Base-by-base conservation (phyloP, 1,140 invertebrate species). In the Papilio polytes region DNA sequence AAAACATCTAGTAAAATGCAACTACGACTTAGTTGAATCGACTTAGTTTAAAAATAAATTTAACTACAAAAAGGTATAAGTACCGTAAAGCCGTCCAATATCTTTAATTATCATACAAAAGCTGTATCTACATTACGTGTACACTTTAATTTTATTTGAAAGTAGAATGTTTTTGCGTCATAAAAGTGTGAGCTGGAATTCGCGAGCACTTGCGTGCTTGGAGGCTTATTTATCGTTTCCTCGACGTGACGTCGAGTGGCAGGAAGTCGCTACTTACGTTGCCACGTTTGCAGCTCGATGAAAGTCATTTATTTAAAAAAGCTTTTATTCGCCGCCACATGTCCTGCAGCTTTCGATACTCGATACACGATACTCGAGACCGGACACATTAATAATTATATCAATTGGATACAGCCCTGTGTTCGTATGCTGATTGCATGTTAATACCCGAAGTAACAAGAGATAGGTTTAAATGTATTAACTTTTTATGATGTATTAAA, bases 211-310 rank as follows among this genome's bases (percentile, higher is more conserved):
- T n/a, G 53, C 53, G 53, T 56, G 53, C 53, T 56, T 20, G 53
- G 18, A 56, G 53, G 53, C n/a, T 20, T 56, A 56, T 56, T 56
- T 56, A 20, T 56, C 53, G 53, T 56, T 56, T 56, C 53, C 53
- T 18, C 53, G 53, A 18, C 10, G 79, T 73, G 72, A 73, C 81
- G 82, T 80, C 84, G 81, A 63, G 76, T 84, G 87, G 85, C 83
- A 86, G 87, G 87, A 88, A 85, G 85, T 84, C 82, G 81, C 81
- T 84, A 88, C 87, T 88, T 85, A 84, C 82, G 78, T 79, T 83
- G 81, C 80, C 81, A 82, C 66, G 74, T 84, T 66, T 80, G 81
- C 80, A 82, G 81, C 78, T 82, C 76, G 83, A 80, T 80, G 78
- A 80, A 80, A 80, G 80, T 82, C 78, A 83, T 81, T 83, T 81